phyloP scores from a whole-genome alignment of 2,113 vertebrate genomes.

The Rafetus swinhoei region DNA sequence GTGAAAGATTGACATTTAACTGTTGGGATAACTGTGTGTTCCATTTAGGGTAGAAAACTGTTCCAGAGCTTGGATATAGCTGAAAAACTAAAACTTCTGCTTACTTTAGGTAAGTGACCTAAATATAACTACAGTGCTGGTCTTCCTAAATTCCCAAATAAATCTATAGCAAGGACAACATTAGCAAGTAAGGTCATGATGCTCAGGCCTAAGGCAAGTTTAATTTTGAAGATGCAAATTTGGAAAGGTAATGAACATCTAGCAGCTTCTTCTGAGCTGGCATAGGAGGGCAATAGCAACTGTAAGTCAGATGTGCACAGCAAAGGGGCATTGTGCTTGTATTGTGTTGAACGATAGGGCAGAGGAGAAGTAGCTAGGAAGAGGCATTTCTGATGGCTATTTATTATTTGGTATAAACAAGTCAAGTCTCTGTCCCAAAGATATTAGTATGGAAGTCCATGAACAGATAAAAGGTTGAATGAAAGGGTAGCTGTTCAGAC shows the following conservation, averaged over 20 bases:
- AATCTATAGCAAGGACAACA: not conserved
- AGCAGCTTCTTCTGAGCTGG: not conserved
- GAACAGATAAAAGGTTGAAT: not conserved
- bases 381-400: not conserved
- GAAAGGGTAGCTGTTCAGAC: not conserved
- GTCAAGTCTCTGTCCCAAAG: not conserved
- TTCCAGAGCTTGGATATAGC: conserved; percentile 93
- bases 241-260: not conserved
- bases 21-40: conserved; percentile 10
- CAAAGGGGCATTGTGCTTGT: not conserved
- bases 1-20: not conserved
- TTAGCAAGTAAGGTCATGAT: not conserved
- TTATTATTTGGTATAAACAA: not conserved
- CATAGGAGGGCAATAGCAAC: not conserved
- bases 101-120: conserved; percentile 89
- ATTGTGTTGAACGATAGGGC: not conserved
- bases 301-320: not conserved
- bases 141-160: not conserved
- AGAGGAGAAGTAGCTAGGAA: not conserved
- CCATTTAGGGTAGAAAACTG: conserved; percentile 88
- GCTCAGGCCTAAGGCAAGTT: not conserved
- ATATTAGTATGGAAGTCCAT: not conserved
- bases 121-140: not conserved
- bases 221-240: not conserved
- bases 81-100: conserved; percentile 92